Evolutionary conservation across 2,113 vertebrate genomes (phyloP).

Genomic region (Pungitius pungitius): DNA sequence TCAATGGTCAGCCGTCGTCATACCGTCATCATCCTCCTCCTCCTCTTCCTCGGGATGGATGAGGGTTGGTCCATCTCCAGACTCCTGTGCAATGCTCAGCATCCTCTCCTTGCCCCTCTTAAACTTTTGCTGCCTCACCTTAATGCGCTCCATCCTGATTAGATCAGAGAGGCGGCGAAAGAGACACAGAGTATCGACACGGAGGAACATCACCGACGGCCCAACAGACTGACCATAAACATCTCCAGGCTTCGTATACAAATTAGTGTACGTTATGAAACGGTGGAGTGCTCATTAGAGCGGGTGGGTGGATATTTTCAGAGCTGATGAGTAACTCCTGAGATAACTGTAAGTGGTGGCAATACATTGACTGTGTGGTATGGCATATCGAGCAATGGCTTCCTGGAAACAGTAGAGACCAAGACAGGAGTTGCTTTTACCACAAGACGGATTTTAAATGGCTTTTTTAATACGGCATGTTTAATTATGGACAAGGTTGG

Average conservation of each 20-base stretch:
- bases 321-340: slow-evolving; percentile 47
- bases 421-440: slow-evolving; percentile 32
- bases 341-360: slow-evolving; percentile 58
- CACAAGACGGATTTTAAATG: background rate
- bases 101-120: slow-evolving; percentile 98
- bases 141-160: slow-evolving; percentile 97
- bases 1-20: slow-evolving; percentile 31
- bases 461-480: slow-evolving; percentile 11
- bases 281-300: slow-evolving; percentile 56
- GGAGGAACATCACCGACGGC: slow-evolving; percentile 30
- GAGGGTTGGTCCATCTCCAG: slow-evolving; percentile 84
- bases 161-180: slow-evolving; percentile 65
- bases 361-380: slow-evolving; percentile 46
- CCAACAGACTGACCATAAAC: slow-evolving; percentile 34
- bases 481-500: slow-evolving; percentile 11
- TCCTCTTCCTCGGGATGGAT: slow-evolving; percentile 84
- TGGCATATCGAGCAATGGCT: slow-evolving; percentile 30
- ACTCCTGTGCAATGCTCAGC: slow-evolving; percentile 90
- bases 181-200: slow-evolving; percentile 52
- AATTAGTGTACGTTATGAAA: slow-evolving; percentile 45
- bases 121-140: slow-evolving; percentile 96
- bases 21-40: slow-evolving; percentile 91
- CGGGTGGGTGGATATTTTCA: slow-evolving; percentile 43
- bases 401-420: slow-evolving; percentile 45
- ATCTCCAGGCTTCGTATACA: slow-evolving; percentile 43